Conservation (phyloP, 1,140 invertebrate genomes). For the Eufriesea mexicana region DNA sequence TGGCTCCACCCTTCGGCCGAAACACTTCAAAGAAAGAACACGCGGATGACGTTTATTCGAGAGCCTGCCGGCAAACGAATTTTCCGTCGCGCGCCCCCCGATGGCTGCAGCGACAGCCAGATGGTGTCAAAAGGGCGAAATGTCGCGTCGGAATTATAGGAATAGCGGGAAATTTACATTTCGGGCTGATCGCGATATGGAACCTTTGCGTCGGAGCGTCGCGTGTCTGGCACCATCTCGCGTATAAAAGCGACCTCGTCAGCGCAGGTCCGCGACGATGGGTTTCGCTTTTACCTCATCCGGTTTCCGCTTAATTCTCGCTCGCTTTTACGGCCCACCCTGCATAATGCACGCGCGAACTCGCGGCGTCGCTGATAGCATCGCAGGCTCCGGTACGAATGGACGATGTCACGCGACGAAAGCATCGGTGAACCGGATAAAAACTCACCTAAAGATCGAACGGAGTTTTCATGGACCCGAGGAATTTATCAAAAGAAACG, state of each 20-base stretch:
- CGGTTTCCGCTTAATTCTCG: slow-evolving; percentile 13
- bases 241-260: slow-evolving; percentile 1
- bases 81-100: neutral
- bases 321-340: neutral
- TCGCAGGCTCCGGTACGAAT: neutral
- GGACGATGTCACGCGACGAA: neutral
- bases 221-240: neutral
- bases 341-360: slow-evolving; percentile 13
- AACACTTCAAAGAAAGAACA: neutral
- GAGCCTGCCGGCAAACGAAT: neutral
- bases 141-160: neutral
- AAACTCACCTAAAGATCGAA: slow-evolving; percentile 2
- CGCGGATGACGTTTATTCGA: neutral
- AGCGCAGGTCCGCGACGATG: neutral
- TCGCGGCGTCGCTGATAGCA: neutral
- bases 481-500: neutral
- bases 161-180: slow-evolving; percentile 3
- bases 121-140: neutral
- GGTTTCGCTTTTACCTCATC: slow-evolving; percentile 21
- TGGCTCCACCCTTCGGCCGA: neutral
- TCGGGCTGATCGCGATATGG: neutral
- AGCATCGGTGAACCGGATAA: neutral
- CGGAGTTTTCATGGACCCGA: neutral
- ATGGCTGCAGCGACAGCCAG: neutral
- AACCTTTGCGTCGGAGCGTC: neutral